A percentile compares a stretch with the other conserved stretches of the same genome.
These are phyloP conservation scores for Mirounga angustirostris DNA, from an alignment of 2,113 vertebrate species.

Conservation along the genomic window DNA sequence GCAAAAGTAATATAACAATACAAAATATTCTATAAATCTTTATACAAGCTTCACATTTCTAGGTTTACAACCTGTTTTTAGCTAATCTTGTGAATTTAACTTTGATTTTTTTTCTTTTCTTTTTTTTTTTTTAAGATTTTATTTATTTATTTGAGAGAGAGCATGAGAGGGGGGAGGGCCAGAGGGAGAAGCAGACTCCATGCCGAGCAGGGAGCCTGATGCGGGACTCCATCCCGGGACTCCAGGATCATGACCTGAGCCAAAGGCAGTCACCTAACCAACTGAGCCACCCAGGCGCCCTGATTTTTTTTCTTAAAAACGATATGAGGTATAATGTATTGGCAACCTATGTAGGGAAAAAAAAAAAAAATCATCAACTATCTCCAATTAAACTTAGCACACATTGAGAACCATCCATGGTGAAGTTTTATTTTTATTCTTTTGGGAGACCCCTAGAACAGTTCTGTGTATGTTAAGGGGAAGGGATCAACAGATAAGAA, in stretches of 20 bases:
- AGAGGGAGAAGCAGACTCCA: no score
- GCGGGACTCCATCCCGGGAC: no score
- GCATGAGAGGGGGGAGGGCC: no score
- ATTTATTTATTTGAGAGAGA: no score
- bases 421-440: neutral
- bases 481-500: neutral
- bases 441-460: neutral
- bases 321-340: neutral
- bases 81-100: neutral
- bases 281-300: no score
- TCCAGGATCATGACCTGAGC: no score
- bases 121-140: no score
- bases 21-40: constrained; percentile 7
- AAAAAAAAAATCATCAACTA: neutral
- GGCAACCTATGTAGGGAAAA: rapidly evolving
- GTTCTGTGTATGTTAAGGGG: neutral
- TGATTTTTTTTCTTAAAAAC: constrained; percentile 32
- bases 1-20: neutral
- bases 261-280: no score
- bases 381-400: neutral
- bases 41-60: neutral
- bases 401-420: neutral
- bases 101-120: constrained; percentile 34
- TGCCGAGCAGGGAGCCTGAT: no score
- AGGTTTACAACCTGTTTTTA: neutral